phyloP scores from a whole-genome alignment of 2,888 invertebrate genomes.

The Tachina fera region DNA sequence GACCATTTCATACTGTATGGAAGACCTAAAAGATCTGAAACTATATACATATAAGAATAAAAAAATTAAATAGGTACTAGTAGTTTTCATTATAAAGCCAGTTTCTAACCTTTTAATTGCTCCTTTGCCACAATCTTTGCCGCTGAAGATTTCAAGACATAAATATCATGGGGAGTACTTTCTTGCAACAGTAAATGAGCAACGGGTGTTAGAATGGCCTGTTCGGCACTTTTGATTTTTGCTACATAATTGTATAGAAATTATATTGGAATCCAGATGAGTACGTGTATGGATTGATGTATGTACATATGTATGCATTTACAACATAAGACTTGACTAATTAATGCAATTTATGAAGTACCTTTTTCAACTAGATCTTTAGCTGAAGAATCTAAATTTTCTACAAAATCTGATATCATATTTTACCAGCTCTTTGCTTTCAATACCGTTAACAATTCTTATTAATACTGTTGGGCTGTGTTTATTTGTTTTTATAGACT shows the following conservation, averaged over 20 bases:
- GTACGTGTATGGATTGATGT: background rate
- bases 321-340: background rate
- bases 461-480: background rate
- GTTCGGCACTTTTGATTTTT: slow-evolving; percentile 77
- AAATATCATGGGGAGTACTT: slow-evolving; percentile 79
- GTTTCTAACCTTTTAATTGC: slow-evolving; percentile 50
- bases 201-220: slow-evolving; percentile 76
- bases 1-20: slow-evolving; percentile 77
- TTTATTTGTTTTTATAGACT: background rate
- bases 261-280: background rate
- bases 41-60: slow-evolving; percentile 43
- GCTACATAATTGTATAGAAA: slow-evolving; percentile 70
- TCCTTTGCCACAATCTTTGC: slow-evolving; percentile 79
- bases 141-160: slow-evolving; percentile 79
- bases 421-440: background rate
- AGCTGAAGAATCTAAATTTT: slow-evolving; percentile 76
- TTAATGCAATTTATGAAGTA: slow-evolving; percentile 65
- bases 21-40: slow-evolving; percentile 73
- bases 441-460: background rate
- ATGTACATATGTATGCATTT: background rate
- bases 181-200: slow-evolving; percentile 75
- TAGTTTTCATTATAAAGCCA: background rate
- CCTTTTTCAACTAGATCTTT: slow-evolving; percentile 77
- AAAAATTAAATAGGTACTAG: background rate
- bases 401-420: slow-evolving; percentile 77